Evolutionary conservation across 2,797 vertebrate genomes (phyloP), one percentile per base, ranked within the genome.

Genomic region (Phrynocephalus guinanensis): DNA sequence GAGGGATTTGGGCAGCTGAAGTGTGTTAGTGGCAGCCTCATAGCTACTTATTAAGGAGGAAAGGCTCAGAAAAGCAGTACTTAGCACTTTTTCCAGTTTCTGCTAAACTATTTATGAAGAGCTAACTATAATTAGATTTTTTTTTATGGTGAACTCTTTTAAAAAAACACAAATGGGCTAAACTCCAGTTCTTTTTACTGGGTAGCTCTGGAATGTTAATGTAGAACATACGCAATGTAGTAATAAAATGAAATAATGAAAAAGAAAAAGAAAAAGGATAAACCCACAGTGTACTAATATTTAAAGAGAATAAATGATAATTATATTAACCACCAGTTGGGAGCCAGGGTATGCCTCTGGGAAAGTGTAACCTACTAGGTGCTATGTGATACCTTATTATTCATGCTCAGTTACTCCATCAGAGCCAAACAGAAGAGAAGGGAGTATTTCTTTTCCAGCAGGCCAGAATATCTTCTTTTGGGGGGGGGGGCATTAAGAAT

Each of bases 151-250:
- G 93, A 92, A 91, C 77, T 88, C 63, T 94, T 93, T 91, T 94
- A 90, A 20, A 20, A 48, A 91, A 56, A 38, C 22, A 90, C 91
- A 81, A 93, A 89, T 91, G 86, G 95, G 90, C 92, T 93, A 20
- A 66, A 86, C 18, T 83, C 90, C 91, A 95, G 82, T 66, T 44
- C 91, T 94, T 76, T 96, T 96, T 94, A 94, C 88, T 91, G 89
- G 93, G 86, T 30, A 93, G 28, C 79, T 84, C 77, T 93, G 92
- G 93, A 94, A 96, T 95, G 89, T 93, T 95, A 93, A 94, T 95
- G 81, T 0, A 0, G 84, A 89, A 91, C 92, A 94, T 94, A 93
- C 0, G 26, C n/a, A 94, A 92, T 93, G 24, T 68, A 90, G 70
- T 90, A 86, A 83, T 85, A 85, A 92, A 93, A 80, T 90, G 84